These are phyloP conservation scores for Scolopax bukidnonensis DNA, from an alignment of 2,797 vertebrate genomes.

Conservation along the genomic window DNA sequence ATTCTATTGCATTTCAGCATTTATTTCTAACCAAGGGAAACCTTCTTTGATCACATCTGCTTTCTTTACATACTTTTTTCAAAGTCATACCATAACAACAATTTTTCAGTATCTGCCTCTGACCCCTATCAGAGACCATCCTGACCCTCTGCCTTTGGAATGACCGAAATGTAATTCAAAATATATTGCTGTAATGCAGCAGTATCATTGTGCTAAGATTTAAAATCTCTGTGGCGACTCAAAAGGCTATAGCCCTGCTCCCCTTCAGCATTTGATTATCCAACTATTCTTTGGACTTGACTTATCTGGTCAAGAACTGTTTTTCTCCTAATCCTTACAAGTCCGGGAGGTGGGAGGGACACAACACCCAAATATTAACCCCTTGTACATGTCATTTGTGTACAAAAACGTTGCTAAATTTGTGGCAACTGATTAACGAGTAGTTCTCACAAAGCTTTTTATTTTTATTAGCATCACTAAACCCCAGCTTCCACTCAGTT, in stretches of 20 bases:
- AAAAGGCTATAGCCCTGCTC: neutral
- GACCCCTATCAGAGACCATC: neutral
- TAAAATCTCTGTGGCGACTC: neutral
- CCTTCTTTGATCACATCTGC: neutral
- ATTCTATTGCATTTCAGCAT: neutral
- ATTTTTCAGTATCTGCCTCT: neutral
- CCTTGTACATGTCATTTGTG: neutral
- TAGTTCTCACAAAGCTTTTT: neutral
- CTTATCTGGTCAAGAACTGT: neutral
- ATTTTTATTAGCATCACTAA: neutral
- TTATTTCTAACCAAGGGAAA: neutral
- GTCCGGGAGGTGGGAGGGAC: rapidly evolving
- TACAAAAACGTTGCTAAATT: neutral
- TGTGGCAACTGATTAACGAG: neutral
- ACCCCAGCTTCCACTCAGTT: neutral
- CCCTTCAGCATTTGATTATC: neutral
- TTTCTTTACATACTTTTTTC: neutral
- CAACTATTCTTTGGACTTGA: neutral
- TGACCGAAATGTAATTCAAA: neutral
- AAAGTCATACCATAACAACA: neutral
- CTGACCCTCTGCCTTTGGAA: neutral
- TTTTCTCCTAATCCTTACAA: neutral
- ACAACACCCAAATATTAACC: neutral
- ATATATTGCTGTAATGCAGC: neutral
- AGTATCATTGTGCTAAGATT: neutral